Conservation (phyloP, 2,888 invertebrate genomes). For the Patella ulyssiponensis region DNA sequence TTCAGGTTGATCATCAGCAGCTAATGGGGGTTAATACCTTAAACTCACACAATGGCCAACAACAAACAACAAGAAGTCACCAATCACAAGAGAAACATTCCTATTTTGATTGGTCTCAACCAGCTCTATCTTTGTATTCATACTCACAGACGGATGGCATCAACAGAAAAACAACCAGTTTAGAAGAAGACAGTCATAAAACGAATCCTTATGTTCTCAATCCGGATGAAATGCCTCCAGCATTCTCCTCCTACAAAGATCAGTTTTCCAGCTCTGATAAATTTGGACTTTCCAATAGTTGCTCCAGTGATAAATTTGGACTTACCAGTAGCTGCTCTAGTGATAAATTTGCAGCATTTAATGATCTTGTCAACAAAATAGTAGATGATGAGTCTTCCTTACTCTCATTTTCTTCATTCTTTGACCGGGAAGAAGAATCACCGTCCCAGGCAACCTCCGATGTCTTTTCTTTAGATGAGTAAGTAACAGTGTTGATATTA, state of each 20-base stretch:
- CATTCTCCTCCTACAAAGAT: too few species aligned
- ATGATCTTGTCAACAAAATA: conserved; percentile 67
- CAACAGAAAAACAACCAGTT: too few species aligned
- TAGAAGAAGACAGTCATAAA: too few species aligned
- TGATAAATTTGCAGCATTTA: conserved; percentile 60
- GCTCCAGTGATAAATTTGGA: conserved; percentile 50
- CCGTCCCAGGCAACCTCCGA: conserved; percentile 39
- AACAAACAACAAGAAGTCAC: too few species aligned
- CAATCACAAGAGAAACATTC: neutral
- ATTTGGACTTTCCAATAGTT: conserved; percentile 44
- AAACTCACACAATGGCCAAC: too few species aligned
- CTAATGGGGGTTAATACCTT: too few species aligned
- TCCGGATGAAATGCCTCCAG: too few species aligned
- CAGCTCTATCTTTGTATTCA: neutral
- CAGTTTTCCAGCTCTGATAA: conserved; percentile 36
- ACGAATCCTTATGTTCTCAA: too few species aligned
- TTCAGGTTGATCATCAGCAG: too few species aligned
- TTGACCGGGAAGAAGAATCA: conserved; percentile 31
- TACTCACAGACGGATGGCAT: too few species aligned
- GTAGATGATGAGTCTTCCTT: conserved; percentile 60
- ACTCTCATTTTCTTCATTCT: conserved; percentile 46
- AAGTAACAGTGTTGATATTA: conserved; percentile 10
- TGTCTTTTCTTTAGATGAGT: conserved; percentile 48
- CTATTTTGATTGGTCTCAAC: neutral
- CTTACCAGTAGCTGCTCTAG: conserved; percentile 50